Evolutionary conservation across 2,113 vertebrate species (phyloP), one percentile per base, ranked within the genome.

Genomic region (Solenodon paradoxus): DNA sequence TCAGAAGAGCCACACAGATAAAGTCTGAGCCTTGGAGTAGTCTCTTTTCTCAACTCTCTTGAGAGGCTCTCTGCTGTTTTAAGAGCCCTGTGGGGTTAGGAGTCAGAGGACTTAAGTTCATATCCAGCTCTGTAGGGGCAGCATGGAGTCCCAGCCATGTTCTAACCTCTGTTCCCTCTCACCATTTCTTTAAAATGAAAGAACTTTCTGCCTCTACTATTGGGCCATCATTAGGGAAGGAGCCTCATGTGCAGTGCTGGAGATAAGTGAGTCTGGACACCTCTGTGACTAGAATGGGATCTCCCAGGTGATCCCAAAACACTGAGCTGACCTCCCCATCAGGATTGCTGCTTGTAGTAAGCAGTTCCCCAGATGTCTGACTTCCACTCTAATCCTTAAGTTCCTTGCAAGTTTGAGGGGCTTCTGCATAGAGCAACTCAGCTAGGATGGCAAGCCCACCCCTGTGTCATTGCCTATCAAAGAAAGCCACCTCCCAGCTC

Each of bases 181-280:
- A 74, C 13, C 5, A 57, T 12, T 9, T 45, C 51, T 49, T 45
- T 32, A 64, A 75, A 69, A 63, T 35, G 5, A 20, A 71, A 57
- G 15, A 45, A 13, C 15, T 28, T 80, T 80, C 40, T 49, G 7
- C 47, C 28, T 80, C 22, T 68, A 15, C 42, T 69, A 22, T 7
- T 57, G 74, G n/a, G 49, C 5, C 38, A 57, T 55, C 49, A 6
- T 2, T 32, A 55, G 9, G 1, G 32, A 20, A 13, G 32, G 32
- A 32, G 47, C 32, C 28, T 32, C 66, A 15, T 68, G 20, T 51
- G 75, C 32, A 15, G 15, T 68, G 4, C 26, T 80, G 64, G 47
- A 16, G 24, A 0, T 5, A 1, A 1, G 5, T n/a, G 26, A 42
- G 3, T 32, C 16, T 35, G 16, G 40, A n/a, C 26, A 15, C 16